phyloP scores from a whole-genome alignment of 2,888 invertebrate species.

The Meteorus colon region DNA sequence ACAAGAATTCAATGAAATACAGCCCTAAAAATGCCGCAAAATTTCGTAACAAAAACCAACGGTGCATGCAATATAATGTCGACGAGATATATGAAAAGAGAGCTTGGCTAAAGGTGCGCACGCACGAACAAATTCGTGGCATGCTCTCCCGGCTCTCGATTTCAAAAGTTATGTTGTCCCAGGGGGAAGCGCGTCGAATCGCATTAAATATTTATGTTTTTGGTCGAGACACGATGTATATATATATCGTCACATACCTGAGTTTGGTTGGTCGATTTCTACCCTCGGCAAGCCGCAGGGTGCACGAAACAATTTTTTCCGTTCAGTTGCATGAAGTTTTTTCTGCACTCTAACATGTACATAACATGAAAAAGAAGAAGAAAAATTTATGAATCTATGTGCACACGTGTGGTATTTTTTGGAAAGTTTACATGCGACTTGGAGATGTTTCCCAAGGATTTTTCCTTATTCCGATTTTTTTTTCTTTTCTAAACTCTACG shows the following conservation, averaged over 20 bases:
- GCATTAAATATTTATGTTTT: constrained; percentile 56
- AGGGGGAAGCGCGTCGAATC: constrained; percentile 52
- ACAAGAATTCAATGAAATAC: constrained; percentile 1
- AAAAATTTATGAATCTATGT: neutral
- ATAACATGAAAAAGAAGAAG: neutral
- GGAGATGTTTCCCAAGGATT: neutral
- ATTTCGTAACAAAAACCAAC: constrained; percentile 37
- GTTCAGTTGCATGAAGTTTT: neutral
- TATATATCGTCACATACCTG: constrained; percentile 34
- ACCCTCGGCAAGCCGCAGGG: constrained; percentile 29
- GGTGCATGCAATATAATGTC: constrained; percentile 32
- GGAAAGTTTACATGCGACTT: neutral
- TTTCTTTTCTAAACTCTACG: too few species aligned
- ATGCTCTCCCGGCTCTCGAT: constrained; percentile 48
- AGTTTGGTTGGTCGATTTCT: constrained; percentile 19
- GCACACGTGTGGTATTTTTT: neutral
- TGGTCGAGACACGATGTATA: constrained; percentile 37
- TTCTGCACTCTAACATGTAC: neutral
- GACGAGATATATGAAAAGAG: neutral
- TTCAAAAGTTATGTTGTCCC: constrained; percentile 54
- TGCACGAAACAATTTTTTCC: constrained; percentile 39
- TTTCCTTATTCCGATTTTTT: neutral
- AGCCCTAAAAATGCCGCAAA: constrained; percentile 20
- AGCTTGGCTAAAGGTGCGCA: constrained; percentile 25
- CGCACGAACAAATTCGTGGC: constrained; percentile 46